Evolutionary conservation across 2,888 invertebrate genomes (phyloP).

Genomic region (Colostygia pectinataria): DNA sequence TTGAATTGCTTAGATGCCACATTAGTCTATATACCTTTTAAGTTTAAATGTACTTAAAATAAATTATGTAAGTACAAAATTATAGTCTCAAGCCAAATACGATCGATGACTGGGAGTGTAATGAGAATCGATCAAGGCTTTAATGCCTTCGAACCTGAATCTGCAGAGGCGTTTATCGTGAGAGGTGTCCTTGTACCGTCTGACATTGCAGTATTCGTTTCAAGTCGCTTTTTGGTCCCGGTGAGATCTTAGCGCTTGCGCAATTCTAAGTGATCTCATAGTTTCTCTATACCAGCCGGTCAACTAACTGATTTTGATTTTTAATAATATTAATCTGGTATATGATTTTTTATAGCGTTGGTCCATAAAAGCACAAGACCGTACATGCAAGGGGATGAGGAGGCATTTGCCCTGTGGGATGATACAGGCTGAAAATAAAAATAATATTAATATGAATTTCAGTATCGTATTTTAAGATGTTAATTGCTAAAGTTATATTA

Average conservation of each 20-base stretch:
- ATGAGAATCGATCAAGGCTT: slow-evolving; percentile 46
- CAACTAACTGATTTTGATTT: background rate
- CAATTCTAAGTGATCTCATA: slow-evolving; percentile 36
- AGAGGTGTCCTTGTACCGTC: slow-evolving; percentile 69
- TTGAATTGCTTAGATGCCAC: background rate
- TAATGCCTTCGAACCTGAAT: slow-evolving; percentile 42
- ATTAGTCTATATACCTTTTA: slow-evolving; percentile 33
- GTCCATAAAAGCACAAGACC: no score
- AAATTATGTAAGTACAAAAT: slow-evolving; percentile 38
- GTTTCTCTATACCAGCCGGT: slow-evolving; percentile 6
- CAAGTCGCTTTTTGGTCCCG: slow-evolving; percentile 56
- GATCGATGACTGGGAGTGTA: slow-evolving; percentile 41
- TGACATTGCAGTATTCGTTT: slow-evolving; percentile 69
- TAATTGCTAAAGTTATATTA: background rate
- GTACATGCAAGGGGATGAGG: no score
- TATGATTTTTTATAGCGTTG: no score
- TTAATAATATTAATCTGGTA: background rate
- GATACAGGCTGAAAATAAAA: no score
- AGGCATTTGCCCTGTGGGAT: no score
- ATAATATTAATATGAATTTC: no score
- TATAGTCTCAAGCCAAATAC: slow-evolving; percentile 46
- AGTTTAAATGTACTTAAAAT: slow-evolving; percentile 31
- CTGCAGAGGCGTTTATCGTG: slow-evolving; percentile 62
- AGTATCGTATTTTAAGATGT: background rate
- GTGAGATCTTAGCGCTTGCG: slow-evolving; percentile 52